Conservation (phyloP, 2,797 vertebrate genomes). For the Helicolenus hilgendorfi region DNA sequence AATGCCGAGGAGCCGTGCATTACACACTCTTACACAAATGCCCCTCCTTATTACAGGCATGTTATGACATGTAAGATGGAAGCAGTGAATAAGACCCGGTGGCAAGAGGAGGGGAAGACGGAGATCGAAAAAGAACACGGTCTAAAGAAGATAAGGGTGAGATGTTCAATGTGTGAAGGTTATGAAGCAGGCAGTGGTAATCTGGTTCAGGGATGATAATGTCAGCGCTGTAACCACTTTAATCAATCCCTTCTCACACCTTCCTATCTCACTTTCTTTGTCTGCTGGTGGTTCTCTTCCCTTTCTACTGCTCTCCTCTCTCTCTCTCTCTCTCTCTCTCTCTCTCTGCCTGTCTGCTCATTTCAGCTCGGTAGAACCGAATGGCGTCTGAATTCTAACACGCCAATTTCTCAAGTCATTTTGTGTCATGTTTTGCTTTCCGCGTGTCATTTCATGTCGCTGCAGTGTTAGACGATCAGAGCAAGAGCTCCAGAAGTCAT, state of each 20-base stretch:
- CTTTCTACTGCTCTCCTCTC: background rate
- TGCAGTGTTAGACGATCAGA: background rate
- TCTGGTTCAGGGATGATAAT: conserved; percentile 38
- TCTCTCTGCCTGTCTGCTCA: background rate
- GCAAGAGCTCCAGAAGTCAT: background rate
- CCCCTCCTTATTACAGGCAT: background rate
- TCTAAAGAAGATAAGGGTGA: background rate
- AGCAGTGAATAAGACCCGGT: conserved; percentile 1
- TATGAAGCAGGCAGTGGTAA: conserved; percentile 18
- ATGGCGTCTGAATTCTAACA: background rate
- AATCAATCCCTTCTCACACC: conserved; percentile 41
- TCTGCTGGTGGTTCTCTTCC: background rate
- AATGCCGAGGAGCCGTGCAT: background rate
- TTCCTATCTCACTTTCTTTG: conserved; percentile 20
- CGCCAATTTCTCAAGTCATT: background rate
- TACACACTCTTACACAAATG: background rate
- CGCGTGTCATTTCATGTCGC: background rate
- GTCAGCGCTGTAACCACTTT: conserved; percentile 32
- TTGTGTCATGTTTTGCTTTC: background rate
- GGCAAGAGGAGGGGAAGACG: background rate
- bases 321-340: background rate
- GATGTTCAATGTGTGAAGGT: conserved; percentile 3
- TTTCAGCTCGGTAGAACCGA: background rate
- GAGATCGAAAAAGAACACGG: background rate
- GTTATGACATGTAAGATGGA: conserved; percentile 9